These are phyloP conservation scores for Esox masquinongy DNA, from an alignment of 2,797 vertebrate genomes.

Conservation along the genomic window DNA sequence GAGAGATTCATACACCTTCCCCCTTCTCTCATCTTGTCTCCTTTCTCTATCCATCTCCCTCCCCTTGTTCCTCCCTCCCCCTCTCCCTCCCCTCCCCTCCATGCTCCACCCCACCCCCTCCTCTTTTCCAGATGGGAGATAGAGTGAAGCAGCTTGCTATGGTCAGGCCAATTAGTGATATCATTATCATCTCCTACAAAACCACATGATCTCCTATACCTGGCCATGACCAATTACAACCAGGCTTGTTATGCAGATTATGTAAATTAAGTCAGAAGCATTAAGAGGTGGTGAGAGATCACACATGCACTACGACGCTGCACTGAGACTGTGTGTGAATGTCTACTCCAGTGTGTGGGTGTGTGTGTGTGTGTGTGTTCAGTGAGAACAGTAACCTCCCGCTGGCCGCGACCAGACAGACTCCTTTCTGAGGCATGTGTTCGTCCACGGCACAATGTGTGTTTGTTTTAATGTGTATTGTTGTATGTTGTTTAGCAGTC, in stretches of 20 bases:
- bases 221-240: slow-evolving; percentile 95
- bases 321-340: background rate
- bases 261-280: slow-evolving; percentile 86
- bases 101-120: slow-evolving; percentile 25
- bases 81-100: background rate
- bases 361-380: slow-evolving; percentile 3
- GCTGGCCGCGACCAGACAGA: slow-evolving; percentile 47
- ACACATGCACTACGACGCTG: slow-evolving; percentile 54
- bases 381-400: slow-evolving; percentile 32
- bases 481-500: background rate
- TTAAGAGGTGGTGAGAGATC: slow-evolving; percentile 84
- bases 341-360: background rate
- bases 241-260: slow-evolving; percentile 97
- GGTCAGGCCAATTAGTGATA: slow-evolving; percentile 99
- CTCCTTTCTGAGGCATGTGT: slow-evolving; percentile 42
- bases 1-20: background rate
- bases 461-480: background rate
- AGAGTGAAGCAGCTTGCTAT: slow-evolving; percentile 93
- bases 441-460: slow-evolving; percentile 34
- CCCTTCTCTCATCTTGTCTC: background rate
- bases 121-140: slow-evolving; percentile 88
- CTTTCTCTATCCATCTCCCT: slow-evolving; percentile 2
- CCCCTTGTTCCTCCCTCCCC: slow-evolving; percentile 3
- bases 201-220: slow-evolving; percentile 98
- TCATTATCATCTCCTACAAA: slow-evolving; percentile 99